These are phyloP conservation scores for Buceros bicornis DNA, from an alignment of 2,797 vertebrate species.

Conservation along the genomic window DNA sequence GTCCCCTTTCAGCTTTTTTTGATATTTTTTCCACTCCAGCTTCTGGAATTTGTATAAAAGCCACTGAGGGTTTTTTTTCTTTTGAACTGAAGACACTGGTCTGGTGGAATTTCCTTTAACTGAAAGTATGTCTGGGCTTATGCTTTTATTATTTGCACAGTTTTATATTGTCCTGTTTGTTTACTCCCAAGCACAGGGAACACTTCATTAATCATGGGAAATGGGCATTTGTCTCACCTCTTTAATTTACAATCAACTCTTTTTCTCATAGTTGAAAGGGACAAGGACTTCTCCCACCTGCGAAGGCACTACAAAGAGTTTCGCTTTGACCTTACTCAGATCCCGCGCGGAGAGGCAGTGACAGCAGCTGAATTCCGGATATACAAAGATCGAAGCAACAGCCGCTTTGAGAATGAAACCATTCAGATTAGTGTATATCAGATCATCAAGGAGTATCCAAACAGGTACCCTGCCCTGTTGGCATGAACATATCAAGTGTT, in stretches of 20 bases:
- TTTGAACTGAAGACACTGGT: constrained; percentile 75
- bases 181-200: constrained; percentile 68
- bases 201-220: constrained; percentile 56
- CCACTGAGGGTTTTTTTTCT: constrained; percentile 41
- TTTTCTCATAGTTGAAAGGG: constrained; percentile 91
- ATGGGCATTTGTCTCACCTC: background rate
- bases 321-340: constrained; percentile 98
- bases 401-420: constrained; percentile 93
- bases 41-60: constrained; percentile 77
- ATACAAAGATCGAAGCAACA: constrained; percentile 94
- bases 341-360: constrained; percentile 95
- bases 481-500: background rate
- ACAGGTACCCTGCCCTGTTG: constrained; percentile 84
- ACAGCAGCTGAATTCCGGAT: constrained; percentile 98
- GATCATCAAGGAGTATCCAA: constrained; percentile 94
- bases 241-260: constrained; percentile 44
- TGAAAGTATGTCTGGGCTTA: constrained; percentile 73
- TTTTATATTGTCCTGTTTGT: constrained; percentile 71
- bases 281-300: constrained; percentile 99
- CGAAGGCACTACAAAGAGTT: constrained; percentile 98
- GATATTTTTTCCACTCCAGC: constrained; percentile 69
- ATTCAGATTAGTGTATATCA: constrained; percentile 96
- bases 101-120: constrained; percentile 79
- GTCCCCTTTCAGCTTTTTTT: constrained; percentile 51
- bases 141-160: constrained; percentile 75